Evolutionary conservation across 1,140 invertebrate species (phyloP).

Genomic region (Rhopalosiphum maidis): DNA sequence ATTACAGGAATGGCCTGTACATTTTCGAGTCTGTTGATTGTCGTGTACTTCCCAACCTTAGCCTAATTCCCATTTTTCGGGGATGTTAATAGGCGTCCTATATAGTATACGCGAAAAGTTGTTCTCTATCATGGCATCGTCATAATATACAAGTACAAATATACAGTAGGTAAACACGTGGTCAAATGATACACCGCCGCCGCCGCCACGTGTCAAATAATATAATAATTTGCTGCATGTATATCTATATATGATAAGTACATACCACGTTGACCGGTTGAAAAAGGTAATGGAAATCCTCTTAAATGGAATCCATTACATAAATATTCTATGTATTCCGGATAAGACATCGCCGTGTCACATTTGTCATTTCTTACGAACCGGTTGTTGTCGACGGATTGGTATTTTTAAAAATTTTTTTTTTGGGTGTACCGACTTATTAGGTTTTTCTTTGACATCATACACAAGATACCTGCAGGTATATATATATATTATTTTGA

Average conservation of each 20-base stretch:
- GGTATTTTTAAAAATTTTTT: background rate
- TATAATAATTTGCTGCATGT: background rate
- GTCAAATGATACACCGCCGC: background rate
- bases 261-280: background rate
- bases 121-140: too few species aligned
- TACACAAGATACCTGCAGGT: background rate
- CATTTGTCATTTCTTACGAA: background rate
- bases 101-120: too few species aligned
- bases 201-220: background rate
- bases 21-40: too few species aligned
- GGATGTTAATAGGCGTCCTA: too few species aligned
- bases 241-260: background rate
- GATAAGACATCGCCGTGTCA: background rate
- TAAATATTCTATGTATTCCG: background rate
- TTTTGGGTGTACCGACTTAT: background rate
- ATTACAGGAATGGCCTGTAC: too few species aligned
- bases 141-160: background rate
- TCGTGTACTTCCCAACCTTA: too few species aligned
- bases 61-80: too few species aligned
- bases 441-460: background rate
- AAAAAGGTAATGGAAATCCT: background rate
- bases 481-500: conserved; percentile 10
- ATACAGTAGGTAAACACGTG: background rate
- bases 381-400: conserved; percentile 4
- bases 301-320: conserved; percentile 10